phyloP scores from a whole-genome alignment of 2,797 vertebrate species.

The Acropternis orthonyx region DNA sequence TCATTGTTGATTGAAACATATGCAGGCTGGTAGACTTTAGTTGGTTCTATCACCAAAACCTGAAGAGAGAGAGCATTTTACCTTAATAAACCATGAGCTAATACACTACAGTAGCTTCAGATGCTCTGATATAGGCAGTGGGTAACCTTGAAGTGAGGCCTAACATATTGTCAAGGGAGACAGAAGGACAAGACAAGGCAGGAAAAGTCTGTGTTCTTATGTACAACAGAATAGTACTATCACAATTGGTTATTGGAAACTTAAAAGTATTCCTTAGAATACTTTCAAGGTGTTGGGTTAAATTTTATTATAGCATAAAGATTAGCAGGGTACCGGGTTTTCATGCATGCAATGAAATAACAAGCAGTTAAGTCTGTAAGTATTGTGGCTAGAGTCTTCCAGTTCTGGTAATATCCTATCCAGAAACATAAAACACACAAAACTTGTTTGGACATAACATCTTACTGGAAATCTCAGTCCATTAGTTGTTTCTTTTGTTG shows the following conservation, averaged over 20 bases:
- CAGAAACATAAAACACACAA: slow-evolving; percentile 40
- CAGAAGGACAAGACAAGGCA: not conserved
- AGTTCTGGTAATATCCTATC: not conserved
- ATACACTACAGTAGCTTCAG: not conserved
- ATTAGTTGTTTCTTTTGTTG: slow-evolving; percentile 86
- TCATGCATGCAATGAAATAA: not conserved
- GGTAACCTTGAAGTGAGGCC: not conserved
- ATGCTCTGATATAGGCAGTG: not conserved
- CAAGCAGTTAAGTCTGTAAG: not conserved
- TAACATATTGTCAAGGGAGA: not conserved
- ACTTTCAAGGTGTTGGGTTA: not conserved
- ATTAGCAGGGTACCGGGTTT: not conserved
- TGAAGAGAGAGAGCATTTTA: slow-evolving; percentile 60
- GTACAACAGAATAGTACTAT: not conserved
- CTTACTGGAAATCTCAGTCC: slow-evolving; percentile 92
- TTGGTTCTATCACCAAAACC: slow-evolving; percentile 94
- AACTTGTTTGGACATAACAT: slow-evolving; percentile 18
- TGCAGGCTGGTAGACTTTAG: slow-evolving; percentile 91
- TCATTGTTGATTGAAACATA: slow-evolving; percentile 94
- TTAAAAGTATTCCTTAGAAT: not conserved
- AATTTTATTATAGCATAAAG: not conserved
- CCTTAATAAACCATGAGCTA: not conserved
- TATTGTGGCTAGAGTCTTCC: not conserved
- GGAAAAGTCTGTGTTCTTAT: not conserved
- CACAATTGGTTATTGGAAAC: not conserved